These are phyloP conservation scores for Arion vulgaris DNA, from an alignment of 1,140 invertebrate genomes.

Conservation along the genomic window DNA sequence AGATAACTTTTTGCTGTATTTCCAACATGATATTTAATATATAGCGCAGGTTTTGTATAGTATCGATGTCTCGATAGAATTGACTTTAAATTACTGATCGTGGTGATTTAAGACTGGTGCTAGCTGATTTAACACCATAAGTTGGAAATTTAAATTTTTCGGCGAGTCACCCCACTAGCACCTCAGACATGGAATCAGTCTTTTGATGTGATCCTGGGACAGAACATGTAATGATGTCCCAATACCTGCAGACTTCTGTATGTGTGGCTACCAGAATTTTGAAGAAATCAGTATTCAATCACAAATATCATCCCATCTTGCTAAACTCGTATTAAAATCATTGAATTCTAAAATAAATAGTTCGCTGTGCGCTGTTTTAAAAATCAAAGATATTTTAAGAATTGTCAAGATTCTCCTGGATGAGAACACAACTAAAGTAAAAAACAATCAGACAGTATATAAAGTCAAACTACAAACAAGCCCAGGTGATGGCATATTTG, in stretches of 20 bases:
- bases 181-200: slow-evolving; percentile 5
- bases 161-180: neutral
- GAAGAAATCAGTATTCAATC: neutral
- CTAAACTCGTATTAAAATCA: neutral
- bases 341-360: neutral
- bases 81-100: too few species aligned
- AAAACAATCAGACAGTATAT: neutral
- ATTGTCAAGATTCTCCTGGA: neutral
- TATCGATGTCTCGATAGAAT: too few species aligned
- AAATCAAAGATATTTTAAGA: neutral
- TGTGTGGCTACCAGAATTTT: neutral
- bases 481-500: neutral
- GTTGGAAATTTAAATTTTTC: too few species aligned
- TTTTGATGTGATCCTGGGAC: neutral
- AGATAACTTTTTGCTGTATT: too few species aligned
- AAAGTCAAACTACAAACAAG: neutral
- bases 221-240: slow-evolving; percentile 7
- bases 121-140: too few species aligned
- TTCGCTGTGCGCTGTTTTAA: neutral
- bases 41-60: too few species aligned
- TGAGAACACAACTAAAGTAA: neutral
- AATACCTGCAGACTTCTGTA: slow-evolving; percentile 2
- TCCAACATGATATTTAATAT: too few species aligned
- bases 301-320: neutral
- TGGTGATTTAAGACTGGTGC: too few species aligned